Conservation (phyloP, 2,113 vertebrate species). For the Arothron firmamentum region DNA sequence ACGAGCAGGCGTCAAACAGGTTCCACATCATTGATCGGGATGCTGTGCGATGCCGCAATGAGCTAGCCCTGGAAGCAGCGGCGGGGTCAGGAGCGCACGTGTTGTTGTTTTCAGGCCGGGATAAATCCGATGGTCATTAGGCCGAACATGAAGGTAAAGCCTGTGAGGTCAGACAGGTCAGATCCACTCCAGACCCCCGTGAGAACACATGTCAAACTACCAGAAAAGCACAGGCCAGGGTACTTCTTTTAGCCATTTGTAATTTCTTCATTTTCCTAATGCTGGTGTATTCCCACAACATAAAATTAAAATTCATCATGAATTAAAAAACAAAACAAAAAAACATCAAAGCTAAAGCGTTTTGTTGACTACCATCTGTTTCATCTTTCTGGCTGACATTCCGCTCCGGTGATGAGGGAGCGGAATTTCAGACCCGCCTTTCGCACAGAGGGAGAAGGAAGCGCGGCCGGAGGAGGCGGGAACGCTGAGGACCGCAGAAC, state of each 20-base stretch:
- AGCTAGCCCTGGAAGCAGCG: slow-evolving; percentile 41
- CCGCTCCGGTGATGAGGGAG: slow-evolving; percentile 30
- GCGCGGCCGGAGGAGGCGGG: slow-evolving; percentile 14
- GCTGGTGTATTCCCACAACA: too few species aligned
- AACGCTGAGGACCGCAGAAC: slow-evolving; percentile 58
- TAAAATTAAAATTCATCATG: too few species aligned
- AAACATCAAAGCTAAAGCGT: too few species aligned
- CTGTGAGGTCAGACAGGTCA: slow-evolving; percentile 13
- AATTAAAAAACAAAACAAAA: too few species aligned
- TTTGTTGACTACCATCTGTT: background rate
- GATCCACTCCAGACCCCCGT: background rate
- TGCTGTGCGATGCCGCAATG: slow-evolving; percentile 55
- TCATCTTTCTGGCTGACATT: background rate
- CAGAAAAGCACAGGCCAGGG: background rate
- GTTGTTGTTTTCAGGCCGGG: slow-evolving; percentile 17
- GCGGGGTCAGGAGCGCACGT: slow-evolving; percentile 35
- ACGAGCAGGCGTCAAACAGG: slow-evolving; percentile 64
- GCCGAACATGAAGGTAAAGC: slow-evolving; percentile 20
- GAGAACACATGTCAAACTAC: background rate
- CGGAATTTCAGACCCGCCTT: slow-evolving; percentile 43
- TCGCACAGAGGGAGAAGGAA: slow-evolving; percentile 26
- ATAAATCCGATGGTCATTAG: slow-evolving; percentile 39
- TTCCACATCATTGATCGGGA: slow-evolving; percentile 70
- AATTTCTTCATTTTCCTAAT: too few species aligned
- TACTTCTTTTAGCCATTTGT: background rate